Evolutionary conservation across 2,113 vertebrate genomes (phyloP), one percentile per base, ranked within the genome.

Genomic region (Choloepus hoffmanni): DNA sequence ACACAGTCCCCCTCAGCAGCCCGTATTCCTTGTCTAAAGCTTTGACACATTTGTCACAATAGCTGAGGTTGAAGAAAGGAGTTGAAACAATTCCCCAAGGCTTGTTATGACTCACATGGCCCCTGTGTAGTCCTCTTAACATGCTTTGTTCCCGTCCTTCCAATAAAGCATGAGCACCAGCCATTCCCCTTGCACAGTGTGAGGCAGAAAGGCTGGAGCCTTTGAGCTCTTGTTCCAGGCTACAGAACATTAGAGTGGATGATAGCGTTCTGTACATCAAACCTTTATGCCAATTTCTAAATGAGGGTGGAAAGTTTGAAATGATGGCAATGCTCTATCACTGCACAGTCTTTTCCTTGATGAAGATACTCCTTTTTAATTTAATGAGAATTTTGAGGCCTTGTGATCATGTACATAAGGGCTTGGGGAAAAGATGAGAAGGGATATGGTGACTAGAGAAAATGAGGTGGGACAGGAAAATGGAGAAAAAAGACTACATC

Each of bases 1-100:
- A 93, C 83, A 84, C 96, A 43, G 92, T 55, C 58, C 96, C 94
- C 95, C 93, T 91, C 94, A 78, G 40, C 89, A 93, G 68, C 91
- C 36, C 55, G 50, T 50, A 87, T 89, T 95, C 85, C 65, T 90
- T 96, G 95, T 95, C 96, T 89, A 58, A 92, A 89, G 60, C 55
- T 95, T 84, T 98, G 97, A 98, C 97, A 97, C 85, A 73, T 96
- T 96, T 97, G 96, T 97, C 96, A 97, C 91, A 97, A 93, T n/a
- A 96, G 97, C 97, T 97, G 94, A 93, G 85, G 70, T 62, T 86
- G 30, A 84, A 83, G 83, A 85, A 96, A 89, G 73, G 86, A 97
- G 96, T 94, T 97, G 96, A 97, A 97, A 97, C 92, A 95, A 84
- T 97, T 97, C 95, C 83, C 85, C 83, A 55, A 86, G 48, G 67